Evolutionary conservation across 2,888 invertebrate species (phyloP), one percentile per base, ranked within the genome.

Genomic region (Epistrophe eligans): DNA sequence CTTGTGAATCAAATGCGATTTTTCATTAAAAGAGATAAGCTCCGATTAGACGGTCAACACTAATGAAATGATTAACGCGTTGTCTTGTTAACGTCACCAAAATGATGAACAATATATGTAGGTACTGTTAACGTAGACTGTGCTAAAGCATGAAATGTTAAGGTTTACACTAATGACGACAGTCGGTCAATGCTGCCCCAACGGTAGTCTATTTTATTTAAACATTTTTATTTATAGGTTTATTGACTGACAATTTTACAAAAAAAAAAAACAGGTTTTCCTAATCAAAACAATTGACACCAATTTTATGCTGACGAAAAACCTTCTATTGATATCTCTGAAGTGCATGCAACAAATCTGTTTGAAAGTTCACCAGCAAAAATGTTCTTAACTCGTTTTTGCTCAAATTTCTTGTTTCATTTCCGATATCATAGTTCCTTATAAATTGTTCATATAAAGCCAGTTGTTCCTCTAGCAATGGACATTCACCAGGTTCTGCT

Each of bases 291-390:
- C 52, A 28, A 6, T n/a, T n/a, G n/a, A n/a, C n/a, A n/a, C n/a
- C n/a, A n/a, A n/a, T n/a, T n/a, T n/a, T n/a, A n/a, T n/a, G n/a
- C n/a, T n/a, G n/a, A n/a, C 28, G 24, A 13, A 8, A 10, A 32
- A 35, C 8, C 4, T n/a, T 17, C 17, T 55, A 28, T 0, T 11
- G 24, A 52, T 43, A 66, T 11, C 35, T 38, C 1, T 55, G 2
- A 9, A 87, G 45, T 15, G 66, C 76, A 48, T 50, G 24, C 17
- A 91, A 60, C 64, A 92, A 89, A 89, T 91, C 91, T 6, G 89
- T 91, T 84, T 92, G 92, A 79, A 93, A 88, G 32, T 90, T 90
- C 11, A 92, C 50, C 28, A 92, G 79, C 73, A 92, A 74, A 73
- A 88, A 90, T 0, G 89, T 88, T 8, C 93, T 90, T 45, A 90